Percentiles rank a stretch among this genome's conserved stretches.
phyloP scores from a whole-genome alignment of 2,797 vertebrate genomes.

The Setipinna tenuifilis region DNA sequence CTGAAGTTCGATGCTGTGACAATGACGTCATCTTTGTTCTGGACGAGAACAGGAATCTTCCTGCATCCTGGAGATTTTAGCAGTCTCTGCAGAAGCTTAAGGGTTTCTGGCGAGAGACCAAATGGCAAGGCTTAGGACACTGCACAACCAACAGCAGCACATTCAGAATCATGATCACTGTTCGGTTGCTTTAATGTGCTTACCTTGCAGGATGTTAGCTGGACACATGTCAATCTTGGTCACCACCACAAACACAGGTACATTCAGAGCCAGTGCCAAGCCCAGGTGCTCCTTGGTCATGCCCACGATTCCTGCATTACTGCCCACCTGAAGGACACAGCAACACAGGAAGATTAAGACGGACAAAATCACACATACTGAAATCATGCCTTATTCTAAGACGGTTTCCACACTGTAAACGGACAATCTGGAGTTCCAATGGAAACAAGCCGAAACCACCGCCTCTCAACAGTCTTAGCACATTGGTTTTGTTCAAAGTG shows the following conservation, averaged over 20 bases:
- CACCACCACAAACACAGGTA: slow-evolving; percentile 96
- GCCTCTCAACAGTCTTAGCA: too few relatives aligned
- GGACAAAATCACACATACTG: not conserved
- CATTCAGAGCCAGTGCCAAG: slow-evolving; percentile 91
- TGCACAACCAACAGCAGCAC: not conserved
- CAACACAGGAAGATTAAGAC: too few relatives aligned
- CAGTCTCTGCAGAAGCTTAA: slow-evolving; percentile 93
- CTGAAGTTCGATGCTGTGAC: slow-evolving; percentile 98
- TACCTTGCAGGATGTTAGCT: slow-evolving; percentile 96
- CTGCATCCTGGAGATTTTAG: slow-evolving; percentile 96
- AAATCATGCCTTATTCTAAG: not conserved
- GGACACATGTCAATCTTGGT: slow-evolving; percentile 99
- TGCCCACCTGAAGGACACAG: slow-evolving; percentile 85
- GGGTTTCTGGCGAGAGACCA: slow-evolving; percentile 79
- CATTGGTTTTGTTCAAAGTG: too few relatives aligned
- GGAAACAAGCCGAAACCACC: too few relatives aligned
- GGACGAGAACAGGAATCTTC: slow-evolving; percentile 96
- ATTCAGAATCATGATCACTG: not conserved
- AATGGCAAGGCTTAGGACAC: slow-evolving; percentile 13
- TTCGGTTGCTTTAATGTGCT: too few relatives aligned
- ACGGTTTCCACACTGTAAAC: not conserved
- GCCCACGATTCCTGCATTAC: slow-evolving; percentile 95
- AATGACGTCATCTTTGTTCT: slow-evolving; percentile 97
- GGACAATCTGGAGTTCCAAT: too few relatives aligned
- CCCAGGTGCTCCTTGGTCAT: slow-evolving; percentile 99